Evolutionary conservation across 2,797 vertebrate species (phyloP).

Genomic region (Cottoperca gobio): DNA sequence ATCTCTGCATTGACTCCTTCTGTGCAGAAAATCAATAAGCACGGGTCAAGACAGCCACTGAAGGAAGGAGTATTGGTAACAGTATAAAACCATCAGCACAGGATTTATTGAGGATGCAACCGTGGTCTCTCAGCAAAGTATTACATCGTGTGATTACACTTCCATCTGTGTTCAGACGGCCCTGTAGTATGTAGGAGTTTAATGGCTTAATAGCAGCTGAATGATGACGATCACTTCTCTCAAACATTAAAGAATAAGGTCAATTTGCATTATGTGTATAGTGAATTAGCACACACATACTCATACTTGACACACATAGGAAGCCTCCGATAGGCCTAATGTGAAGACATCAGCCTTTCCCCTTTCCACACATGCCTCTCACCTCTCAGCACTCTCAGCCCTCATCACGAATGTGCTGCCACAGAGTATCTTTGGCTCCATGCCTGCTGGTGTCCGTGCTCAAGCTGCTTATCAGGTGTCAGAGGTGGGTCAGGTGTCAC

Average conservation of each 20-base stretch:
- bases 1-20: conserved; percentile 71
- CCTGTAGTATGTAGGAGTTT: not conserved
- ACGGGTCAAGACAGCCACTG: conserved; percentile 71
- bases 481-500: conserved; percentile 70
- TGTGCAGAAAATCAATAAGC: conserved; percentile 77
- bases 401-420: conserved; percentile 53
- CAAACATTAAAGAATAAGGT: too few relatives aligned
- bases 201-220: not conserved
- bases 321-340: conserved; percentile 47
- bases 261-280: not conserved
- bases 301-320: conserved; percentile 23
- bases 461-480: conserved; percentile 81
- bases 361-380: conserved; percentile 66
- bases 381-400: conserved; percentile 66
- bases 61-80: conserved; percentile 65
- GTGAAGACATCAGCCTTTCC: conserved; percentile 63
- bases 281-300: not conserved
- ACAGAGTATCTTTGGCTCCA: conserved; percentile 68
- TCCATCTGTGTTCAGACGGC: not conserved
- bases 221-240: not conserved
- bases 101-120: conserved; percentile 50
- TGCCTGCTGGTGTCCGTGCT: conserved; percentile 52
- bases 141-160: conserved; percentile 15
- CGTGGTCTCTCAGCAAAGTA: conserved; percentile 1
- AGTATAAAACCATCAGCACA: conserved; percentile 62